Conservation (phyloP, 2,888 invertebrate genomes). For the Enoplolaimus lenunculus region DNA sequence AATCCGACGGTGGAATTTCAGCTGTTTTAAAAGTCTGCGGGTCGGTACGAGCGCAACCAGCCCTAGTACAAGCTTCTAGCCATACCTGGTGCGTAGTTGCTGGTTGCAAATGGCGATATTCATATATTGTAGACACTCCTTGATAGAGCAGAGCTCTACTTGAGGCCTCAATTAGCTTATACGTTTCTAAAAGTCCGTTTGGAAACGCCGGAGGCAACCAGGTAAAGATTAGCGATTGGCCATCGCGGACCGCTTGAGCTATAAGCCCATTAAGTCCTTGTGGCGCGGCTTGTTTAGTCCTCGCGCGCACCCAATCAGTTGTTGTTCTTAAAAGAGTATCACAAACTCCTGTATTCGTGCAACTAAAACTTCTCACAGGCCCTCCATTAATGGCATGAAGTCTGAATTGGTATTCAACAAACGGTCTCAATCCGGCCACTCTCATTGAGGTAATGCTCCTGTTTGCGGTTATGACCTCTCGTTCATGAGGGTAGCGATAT, state of each 20-base stretch:
- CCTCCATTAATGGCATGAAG: not conserved
- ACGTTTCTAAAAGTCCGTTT: slow-evolving; percentile 11
- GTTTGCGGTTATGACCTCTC: not conserved
- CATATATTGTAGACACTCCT: not conserved
- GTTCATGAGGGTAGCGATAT: slow-evolving; percentile 15
- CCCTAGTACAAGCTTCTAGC: slow-evolving; percentile 12
- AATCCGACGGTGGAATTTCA: not conserved
- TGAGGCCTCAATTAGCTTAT: not conserved
- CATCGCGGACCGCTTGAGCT: not conserved
- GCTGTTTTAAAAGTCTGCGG: not conserved
- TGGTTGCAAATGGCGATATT: slow-evolving; percentile 1
- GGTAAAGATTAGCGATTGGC: slow-evolving; percentile 1
- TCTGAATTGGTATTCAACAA: not conserved
- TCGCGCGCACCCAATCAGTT: slow-evolving; percentile 1
- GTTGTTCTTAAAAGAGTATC: not conserved
- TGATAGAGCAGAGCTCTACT: not conserved
- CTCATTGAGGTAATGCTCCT: not conserved
- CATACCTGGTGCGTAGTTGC: not conserved
- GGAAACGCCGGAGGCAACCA: slow-evolving; percentile 6
- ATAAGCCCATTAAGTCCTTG: not conserved
- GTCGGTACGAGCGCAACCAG: not conserved
- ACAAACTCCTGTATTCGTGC: too few species aligned
- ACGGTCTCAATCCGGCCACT: not conserved
- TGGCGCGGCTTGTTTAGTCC: not conserved
- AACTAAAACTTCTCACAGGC: not conserved